Evolutionary conservation across 2,797 vertebrate species (phyloP), one percentile per base, ranked within the genome.

Genomic region (Channa striata): DNA sequence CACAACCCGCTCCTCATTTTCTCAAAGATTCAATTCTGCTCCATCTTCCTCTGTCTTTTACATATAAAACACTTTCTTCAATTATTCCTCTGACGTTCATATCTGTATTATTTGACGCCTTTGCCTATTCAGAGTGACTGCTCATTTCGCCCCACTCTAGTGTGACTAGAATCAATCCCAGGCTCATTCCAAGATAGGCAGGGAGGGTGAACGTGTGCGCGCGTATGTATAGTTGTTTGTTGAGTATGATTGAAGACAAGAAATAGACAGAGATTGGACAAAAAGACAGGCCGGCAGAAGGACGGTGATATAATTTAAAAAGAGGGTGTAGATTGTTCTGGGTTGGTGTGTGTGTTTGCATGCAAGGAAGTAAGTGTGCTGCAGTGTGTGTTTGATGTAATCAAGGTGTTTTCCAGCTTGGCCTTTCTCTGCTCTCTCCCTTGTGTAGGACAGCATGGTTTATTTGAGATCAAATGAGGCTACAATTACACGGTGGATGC

Each of bases 21-120:
- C 89, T 85, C 81, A 33, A 43, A 87, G 86, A 94, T 93, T 93
- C 91, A 91, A 92, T 93, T 93, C 88, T 83, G 82, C 85, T 92
- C 89, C 81, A 86, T 89, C 86, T 83, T 83, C 79, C 85, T 73
- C 85, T 82, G 86, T 93, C 92, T 92, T 94, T 92, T 93, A 93
- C 93, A 93, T 94, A 94, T 93, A 93, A 94, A 94, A 93, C 92
- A 92, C 89, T 91, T 89, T 92, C 92, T 89, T 91, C 90, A 94
- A 93, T 94, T 93, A 94, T 94, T 92, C 82, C 74, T 76, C 85
- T 47, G 84, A 88, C 80, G 78, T 89, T 93, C 93, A 91, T 93
- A 90, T 92, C 91, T 91, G 86, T 87, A 92, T 93, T 92, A 88
- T 92, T 92, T 88, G 91, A 91, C 59, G 74, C 79, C 81, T 68